Percentiles rank a stretch among this genome's conserved stretches.
These are phyloP conservation scores for Saccostrea cuccullata DNA, from an alignment of 1,140 invertebrate genomes.

Conservation along the genomic window DNA sequence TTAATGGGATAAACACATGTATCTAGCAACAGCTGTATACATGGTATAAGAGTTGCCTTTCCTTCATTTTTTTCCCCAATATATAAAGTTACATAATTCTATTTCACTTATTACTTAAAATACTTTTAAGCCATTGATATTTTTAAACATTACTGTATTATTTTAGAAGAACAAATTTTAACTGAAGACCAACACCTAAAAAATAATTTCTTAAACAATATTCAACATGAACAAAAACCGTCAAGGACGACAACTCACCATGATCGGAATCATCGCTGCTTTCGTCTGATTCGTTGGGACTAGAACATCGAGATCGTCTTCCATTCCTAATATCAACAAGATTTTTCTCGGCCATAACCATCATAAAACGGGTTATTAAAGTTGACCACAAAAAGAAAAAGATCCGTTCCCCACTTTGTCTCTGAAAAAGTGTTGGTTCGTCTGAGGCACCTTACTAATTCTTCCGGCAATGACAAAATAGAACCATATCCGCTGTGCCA, in stretches of 20 bases:
- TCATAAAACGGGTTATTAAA: conserved; percentile 70
- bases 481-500: neutral
- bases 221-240: conserved; percentile 30
- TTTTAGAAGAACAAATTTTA: too few species aligned
- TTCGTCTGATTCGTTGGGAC: conserved; percentile 89
- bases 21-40: neutral
- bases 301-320: conserved; percentile 90
- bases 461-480: conserved; percentile 31
- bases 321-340: conserved; percentile 88
- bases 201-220: too few species aligned
- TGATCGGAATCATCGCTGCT: conserved; percentile 77
- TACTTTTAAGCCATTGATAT: too few species aligned
- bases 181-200: too few species aligned
- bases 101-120: too few species aligned
- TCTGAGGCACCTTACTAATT: conserved; percentile 31
- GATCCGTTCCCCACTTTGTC: conserved; percentile 27
- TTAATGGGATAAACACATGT: too few species aligned
- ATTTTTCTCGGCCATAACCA: conserved; percentile 93
- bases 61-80: neutral
- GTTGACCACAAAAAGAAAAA: conserved; percentile 26
- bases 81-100: too few species aligned
- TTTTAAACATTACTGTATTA: too few species aligned
- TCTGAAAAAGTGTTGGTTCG: conserved; percentile 13
- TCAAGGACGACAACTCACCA: conserved; percentile 67
- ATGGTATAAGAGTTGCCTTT: neutral